Conservation (phyloP, 2,888 invertebrate genomes). For the Margaritifera margaritifera region DNA sequence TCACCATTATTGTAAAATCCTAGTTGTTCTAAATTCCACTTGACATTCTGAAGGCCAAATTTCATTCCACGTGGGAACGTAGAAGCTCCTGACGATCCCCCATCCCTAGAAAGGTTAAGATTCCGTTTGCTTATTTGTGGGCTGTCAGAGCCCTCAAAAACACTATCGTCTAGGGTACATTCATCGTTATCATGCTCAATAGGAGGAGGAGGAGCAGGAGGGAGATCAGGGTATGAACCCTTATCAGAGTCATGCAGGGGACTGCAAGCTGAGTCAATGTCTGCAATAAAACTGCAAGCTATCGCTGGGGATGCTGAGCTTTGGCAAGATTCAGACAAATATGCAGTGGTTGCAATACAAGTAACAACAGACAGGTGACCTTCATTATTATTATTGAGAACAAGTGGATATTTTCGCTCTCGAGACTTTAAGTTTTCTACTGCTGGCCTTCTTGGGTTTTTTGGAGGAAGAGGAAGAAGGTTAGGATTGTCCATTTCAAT, state of each 20-base stretch:
- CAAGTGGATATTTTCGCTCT: constrained; percentile 86
- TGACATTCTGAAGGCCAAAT: constrained; percentile 56
- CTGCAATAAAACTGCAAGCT: constrained; percentile 14
- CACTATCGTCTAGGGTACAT: constrained; percentile 43
- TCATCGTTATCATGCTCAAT: constrained; percentile 25
- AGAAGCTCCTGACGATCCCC: constrained; percentile 39
- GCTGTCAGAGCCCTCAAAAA: constrained; percentile 37
- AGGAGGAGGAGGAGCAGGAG: constrained; percentile 50
- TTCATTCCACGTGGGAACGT: constrained; percentile 52
- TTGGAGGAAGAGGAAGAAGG: constrained; percentile 85
- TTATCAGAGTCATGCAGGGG: constrained; percentile 38
- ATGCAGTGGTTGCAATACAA: constrained; percentile 29
- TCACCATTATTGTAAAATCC: constrained; percentile 63
- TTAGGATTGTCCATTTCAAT: constrained; percentile 19
- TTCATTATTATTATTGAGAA: constrained; percentile 65
- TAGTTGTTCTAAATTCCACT: constrained; percentile 61
- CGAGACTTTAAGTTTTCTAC: constrained; percentile 80
- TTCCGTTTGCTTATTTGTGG: constrained; percentile 17
- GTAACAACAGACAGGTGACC: constrained; percentile 28
- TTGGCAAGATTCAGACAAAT: constrained; percentile 17
- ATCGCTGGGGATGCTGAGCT: neutral
- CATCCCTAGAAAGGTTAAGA: constrained; percentile 35
- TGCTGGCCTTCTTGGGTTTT: constrained; percentile 79
- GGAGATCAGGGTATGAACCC: constrained; percentile 45
- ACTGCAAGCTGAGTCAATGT: constrained; percentile 16